These are phyloP conservation scores for Athalia cordata DNA, from an alignment of 2,888 invertebrate genomes.

Conservation along the genomic window DNA sequence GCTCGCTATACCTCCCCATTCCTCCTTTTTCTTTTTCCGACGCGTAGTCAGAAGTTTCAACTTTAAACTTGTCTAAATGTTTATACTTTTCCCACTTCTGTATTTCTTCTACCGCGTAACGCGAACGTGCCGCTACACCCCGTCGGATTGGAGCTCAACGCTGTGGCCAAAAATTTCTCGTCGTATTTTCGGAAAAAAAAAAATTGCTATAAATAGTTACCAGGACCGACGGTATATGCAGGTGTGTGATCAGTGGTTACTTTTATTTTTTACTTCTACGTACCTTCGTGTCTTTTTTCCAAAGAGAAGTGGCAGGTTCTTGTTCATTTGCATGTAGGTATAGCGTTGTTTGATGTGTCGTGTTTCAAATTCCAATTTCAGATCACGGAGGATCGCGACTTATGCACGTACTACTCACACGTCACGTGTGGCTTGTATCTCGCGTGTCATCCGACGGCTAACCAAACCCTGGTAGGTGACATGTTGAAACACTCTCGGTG, in stretches of 20 bases:
- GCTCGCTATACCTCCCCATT: constrained; percentile 43
- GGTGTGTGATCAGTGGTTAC: not conserved
- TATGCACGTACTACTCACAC: constrained; percentile 34
- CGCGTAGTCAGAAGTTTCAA: constrained; percentile 60
- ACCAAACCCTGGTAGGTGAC: constrained; percentile 3
- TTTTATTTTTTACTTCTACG: not conserved
- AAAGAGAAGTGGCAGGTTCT: not conserved
- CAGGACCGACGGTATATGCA: not conserved
- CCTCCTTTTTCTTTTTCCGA: constrained; percentile 39
- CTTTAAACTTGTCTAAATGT: constrained; percentile 68
- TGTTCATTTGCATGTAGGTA: not conserved
- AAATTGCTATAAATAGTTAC: not conserved
- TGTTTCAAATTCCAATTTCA: constrained; percentile 31
- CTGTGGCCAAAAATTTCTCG: not conserved
- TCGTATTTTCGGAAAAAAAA: not conserved
- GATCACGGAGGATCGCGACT: constrained; percentile 27
- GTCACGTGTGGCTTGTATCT: constrained; percentile 26
- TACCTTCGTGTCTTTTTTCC: not conserved
- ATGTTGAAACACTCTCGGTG: not conserved
- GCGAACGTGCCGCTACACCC: constrained; percentile 7
- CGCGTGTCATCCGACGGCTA: constrained; percentile 7
- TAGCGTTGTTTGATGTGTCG: constrained; percentile 33
- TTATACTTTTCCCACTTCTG: constrained; percentile 61
- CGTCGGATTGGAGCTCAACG: not conserved
- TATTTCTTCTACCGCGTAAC: constrained; percentile 52